Evolutionary conservation across 2,888 invertebrate species (phyloP), one percentile per base, ranked within the genome.

Genomic region (Acleris laterana): DNA sequence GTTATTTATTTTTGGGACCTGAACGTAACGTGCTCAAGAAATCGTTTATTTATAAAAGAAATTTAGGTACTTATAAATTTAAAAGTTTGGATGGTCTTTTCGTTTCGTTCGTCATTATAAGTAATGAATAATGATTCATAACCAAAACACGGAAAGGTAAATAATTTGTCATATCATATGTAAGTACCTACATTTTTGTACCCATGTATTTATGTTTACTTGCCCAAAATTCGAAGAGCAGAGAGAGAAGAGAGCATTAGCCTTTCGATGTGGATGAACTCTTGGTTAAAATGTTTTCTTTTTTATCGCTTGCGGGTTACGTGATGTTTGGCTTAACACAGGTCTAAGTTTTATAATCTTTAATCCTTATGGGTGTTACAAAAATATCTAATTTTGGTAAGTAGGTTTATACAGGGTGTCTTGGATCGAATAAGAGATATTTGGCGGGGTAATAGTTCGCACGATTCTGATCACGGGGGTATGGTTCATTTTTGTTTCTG

Each of bases 251-350:
- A 66, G 66, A 61, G 66, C 61, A 46, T 55, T 51, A 51, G 57
- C 66, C 51, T 62, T 62, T 66, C 25, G 38, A 66, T 62, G 66
- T 66, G 57, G 66, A 66, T 44, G 66, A 38, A 57, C 61, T 62
- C 57, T 51, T 42, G 20, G 50, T 19, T 28, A 57, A 46, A 19
- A 13, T 38, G 11, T 49, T 32, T 16, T 46, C 44, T 42, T 42
- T 25, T 57, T 19, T n/a, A 44, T 44, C 44, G 44, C 44, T n/a
- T n/a, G 44, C 13, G 42, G 16, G 13, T 42, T 42, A 25, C 32
- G 32, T 32, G 32, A 32, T 38, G 3, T 11, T 38, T 9, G 11
- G 32, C 11, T 38, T 32, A 7, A 7, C 32, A 32, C 9, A 32
- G 6, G 32, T 9, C 32, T 32, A 32, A 1, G 32, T 32, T 6